A percentile compares a stretch with the other conserved stretches of the same genome.
These are phyloP conservation scores for Drosophila burlai DNA, from an alignment of 1,140 invertebrate species.

Conservation along the genomic window DNA sequence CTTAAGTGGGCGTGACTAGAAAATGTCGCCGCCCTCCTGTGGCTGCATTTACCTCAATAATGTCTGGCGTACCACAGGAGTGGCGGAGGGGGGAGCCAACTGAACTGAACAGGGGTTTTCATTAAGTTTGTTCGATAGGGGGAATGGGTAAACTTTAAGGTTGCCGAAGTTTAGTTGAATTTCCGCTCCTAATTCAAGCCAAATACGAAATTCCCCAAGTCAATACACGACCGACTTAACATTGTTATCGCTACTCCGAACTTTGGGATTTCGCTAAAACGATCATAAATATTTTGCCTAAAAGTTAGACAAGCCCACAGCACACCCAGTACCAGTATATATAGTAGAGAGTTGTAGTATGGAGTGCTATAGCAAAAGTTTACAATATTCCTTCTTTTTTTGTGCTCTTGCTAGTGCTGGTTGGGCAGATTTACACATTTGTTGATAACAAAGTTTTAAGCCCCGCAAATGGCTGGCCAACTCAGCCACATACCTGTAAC, in stretches of 20 bases:
- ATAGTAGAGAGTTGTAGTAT: conserved; percentile 8
- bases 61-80: conserved; percentile 39
- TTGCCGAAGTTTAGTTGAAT: conserved; percentile 29
- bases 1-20: conserved; percentile 70
- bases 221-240: conserved; percentile 52
- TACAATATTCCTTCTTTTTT: conserved; percentile 43
- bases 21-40: conserved; percentile 44
- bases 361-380: conserved; percentile 45
- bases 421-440: conserved; percentile 79
- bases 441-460: conserved; percentile 81
- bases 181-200: conserved; percentile 36
- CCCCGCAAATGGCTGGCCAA: conserved; percentile 72
- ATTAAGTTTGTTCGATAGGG: conserved; percentile 32
- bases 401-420: conserved; percentile 13
- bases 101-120: conserved; percentile 23
- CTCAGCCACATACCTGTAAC: conserved; percentile 45
- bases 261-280: conserved; percentile 60
- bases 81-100: neutral
- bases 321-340: conserved; percentile 8
- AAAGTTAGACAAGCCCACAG: conserved; percentile 72
- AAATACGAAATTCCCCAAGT: conserved; percentile 33
- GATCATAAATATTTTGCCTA: conserved; percentile 81
- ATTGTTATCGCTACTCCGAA: conserved; percentile 43
- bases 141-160: conserved; percentile 32
- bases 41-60: conserved; percentile 39